These are phyloP conservation scores for Drosophila paranaensis DNA, from an alignment of 2,888 invertebrate species.

Conservation along the genomic window DNA sequence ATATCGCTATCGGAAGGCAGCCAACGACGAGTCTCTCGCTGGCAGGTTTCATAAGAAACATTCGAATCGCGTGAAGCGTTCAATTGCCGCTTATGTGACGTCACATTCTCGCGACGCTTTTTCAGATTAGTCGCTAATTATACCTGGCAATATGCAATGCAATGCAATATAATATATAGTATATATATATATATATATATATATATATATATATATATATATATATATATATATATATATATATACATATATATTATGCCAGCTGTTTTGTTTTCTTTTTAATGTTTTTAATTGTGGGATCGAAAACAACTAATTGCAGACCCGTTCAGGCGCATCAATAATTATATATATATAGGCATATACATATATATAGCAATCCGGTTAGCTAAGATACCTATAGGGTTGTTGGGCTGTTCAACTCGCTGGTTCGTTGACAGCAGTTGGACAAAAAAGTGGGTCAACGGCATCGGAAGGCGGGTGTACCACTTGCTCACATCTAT, in stretches of 20 bases:
- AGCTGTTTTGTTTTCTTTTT: constrained; percentile 13
- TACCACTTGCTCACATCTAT: neutral
- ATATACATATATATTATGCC: neutral
- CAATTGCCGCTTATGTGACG: constrained; percentile 12
- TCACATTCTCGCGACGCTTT: constrained; percentile 4
- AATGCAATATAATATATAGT: constrained; percentile 1
- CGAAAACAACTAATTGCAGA: constrained; percentile 34
- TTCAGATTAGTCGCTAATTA: constrained; percentile 3
- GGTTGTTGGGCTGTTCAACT: constrained; percentile 23
- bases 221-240: neutral
- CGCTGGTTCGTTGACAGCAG: neutral
- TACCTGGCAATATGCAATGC: constrained; percentile 2
- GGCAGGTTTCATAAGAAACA: no score
- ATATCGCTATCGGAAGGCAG: neutral
- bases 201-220: neutral
- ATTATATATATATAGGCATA: neutral
- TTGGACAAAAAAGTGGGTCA: constrained; percentile 37
- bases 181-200: neutral
- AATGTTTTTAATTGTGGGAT: constrained; percentile 33
- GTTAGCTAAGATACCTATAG: constrained; percentile 11
- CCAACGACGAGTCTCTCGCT: neutral
- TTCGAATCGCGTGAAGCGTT: neutral
- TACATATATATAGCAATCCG: constrained; percentile 4
- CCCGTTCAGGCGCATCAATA: constrained; percentile 8
- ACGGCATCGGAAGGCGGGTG: constrained; percentile 12